Percentiles rank a stretch among this genome's conserved stretches.
Evolutionary conservation across 2,113 vertebrate species (phyloP).

Genomic region (Edolisoma coerulescens): DNA sequence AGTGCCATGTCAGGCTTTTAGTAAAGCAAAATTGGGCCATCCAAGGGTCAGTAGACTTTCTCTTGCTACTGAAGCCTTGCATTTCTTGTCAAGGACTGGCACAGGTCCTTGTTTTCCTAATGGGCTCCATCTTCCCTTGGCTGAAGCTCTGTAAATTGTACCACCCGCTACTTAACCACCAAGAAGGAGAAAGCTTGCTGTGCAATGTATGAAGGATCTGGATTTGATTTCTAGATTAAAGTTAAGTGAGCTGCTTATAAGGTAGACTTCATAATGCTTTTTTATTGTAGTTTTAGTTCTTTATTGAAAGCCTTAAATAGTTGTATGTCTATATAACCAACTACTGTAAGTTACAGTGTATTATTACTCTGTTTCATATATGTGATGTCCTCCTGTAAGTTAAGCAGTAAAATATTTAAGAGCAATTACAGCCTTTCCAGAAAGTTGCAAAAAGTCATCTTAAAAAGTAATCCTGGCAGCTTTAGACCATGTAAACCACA

Average conservation of each 20-base stretch:
- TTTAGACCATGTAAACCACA: not conserved
- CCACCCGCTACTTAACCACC: not conserved
- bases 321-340: not conserved
- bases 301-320: not conserved
- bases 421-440: not conserved
- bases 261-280: not conserved
- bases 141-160: not conserved
- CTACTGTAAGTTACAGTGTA: not conserved
- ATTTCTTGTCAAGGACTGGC: not conserved
- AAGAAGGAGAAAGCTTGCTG: not conserved
- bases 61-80: not conserved
- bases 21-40: not conserved
- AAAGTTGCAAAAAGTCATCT: not conserved
- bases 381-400: not conserved
- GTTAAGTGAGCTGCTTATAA: not conserved
- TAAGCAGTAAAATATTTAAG: not conserved
- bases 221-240: slow-evolving; percentile 5
- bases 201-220: not conserved
- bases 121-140: not conserved
- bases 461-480: not conserved
- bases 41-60: not conserved
- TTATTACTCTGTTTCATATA: not conserved
- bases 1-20: not conserved
- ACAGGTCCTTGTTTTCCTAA: not conserved
- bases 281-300: not conserved